Evolutionary conservation across 1,140 invertebrate species (phyloP).

Genomic region (Macrotrachela quadricornifera): DNA sequence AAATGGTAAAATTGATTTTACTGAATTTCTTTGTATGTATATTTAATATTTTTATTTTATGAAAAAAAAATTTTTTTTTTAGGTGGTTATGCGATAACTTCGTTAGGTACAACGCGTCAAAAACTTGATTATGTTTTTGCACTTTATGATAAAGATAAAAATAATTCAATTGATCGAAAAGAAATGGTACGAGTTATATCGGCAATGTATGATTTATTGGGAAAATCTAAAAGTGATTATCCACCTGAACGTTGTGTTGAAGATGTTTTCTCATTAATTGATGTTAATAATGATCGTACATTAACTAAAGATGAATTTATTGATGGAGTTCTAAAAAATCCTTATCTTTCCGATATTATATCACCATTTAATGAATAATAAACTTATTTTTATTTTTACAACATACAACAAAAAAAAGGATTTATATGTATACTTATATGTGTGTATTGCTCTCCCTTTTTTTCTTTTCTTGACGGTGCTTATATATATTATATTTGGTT

Average conservation of each 20-base stretch:
- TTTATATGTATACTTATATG: too few relatives aligned
- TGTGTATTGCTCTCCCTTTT: too few relatives aligned
- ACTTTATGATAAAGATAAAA: background rate
- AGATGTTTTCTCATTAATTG: conserved; percentile 6
- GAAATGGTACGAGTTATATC: background rate
- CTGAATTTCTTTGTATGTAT: background rate
- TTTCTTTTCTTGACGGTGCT: too few relatives aligned
- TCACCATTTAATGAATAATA: too few relatives aligned
- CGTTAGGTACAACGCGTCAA: background rate
- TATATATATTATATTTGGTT: too few relatives aligned
- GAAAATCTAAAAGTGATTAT: conserved; percentile 6
- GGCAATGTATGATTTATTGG: conserved; percentile 7
- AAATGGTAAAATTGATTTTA: background rate
- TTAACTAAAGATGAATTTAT: conserved; percentile 9
- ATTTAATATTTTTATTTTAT: too few relatives aligned
- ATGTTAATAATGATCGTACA: conserved; percentile 5
- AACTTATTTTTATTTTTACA: too few relatives aligned
- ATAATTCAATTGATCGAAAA: background rate
- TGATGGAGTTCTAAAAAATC: background rate
- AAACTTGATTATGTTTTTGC: background rate
- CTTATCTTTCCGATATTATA: too few relatives aligned
- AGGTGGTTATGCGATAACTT: background rate
- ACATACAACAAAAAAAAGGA: too few relatives aligned
- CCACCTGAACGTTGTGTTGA: conserved; percentile 4
- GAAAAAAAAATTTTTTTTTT: background rate